Conservation (phyloP, 2,888 invertebrate species). For the Lepidocyrtoides sp. region DNA sequence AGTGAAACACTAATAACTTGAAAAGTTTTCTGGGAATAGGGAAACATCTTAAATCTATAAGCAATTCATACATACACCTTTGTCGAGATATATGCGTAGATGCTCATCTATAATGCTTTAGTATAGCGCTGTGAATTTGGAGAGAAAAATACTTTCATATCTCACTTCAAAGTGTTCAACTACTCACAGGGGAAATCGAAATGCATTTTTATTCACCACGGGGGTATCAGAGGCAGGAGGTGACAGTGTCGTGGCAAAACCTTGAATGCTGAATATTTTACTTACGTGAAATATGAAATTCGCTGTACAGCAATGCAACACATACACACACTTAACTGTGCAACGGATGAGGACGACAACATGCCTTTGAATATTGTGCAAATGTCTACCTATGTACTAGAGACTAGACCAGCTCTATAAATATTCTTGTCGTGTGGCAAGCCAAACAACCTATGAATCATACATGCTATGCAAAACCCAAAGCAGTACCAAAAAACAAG, state of each 20-base stretch:
- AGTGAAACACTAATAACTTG: slow-evolving; percentile 39
- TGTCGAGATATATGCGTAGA: too few species aligned
- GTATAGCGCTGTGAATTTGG: not conserved
- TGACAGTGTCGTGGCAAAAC: slow-evolving; percentile 19
- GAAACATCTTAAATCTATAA: slow-evolving; percentile 10
- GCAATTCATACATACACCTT: too few species aligned
- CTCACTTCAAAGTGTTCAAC: slow-evolving; percentile 67
- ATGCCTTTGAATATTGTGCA: not conserved
- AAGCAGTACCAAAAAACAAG: too few species aligned
- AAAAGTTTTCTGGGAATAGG: slow-evolving; percentile 20
- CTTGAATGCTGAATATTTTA: slow-evolving; percentile 38
- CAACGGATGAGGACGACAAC: not conserved
- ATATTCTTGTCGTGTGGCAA: not conserved
- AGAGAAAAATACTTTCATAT: slow-evolving; percentile 62
- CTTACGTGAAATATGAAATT: not conserved
- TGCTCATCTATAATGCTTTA: too few species aligned
- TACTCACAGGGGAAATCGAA: slow-evolving; percentile 74
- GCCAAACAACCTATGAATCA: slow-evolving; percentile 1
- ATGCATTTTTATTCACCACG: slow-evolving; percentile 65
- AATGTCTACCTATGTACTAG: not conserved
- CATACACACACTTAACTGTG: not conserved
- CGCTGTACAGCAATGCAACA: not conserved
- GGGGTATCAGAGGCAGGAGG: slow-evolving; percentile 37
- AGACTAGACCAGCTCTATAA: too few species aligned
- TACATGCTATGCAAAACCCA: not conserved